Percentiles rank a stretch among this genome's conserved stretches.
phyloP scores from a whole-genome alignment of 2,888 invertebrate species.

The Eustalomyia histrio region DNA sequence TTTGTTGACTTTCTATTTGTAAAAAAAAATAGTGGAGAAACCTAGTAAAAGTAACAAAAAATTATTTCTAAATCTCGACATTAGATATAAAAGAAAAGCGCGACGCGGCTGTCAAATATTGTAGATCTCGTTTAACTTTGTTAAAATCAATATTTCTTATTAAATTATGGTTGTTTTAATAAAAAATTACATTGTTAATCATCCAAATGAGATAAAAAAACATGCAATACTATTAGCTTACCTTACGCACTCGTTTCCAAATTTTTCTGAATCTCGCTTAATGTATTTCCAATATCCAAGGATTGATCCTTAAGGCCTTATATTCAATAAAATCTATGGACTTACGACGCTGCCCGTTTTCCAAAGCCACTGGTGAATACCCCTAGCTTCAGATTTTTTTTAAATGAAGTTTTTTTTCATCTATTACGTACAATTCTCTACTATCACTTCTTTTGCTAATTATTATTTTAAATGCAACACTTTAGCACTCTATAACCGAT shows the following conservation, averaged over 20 bases:
- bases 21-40: too few species aligned
- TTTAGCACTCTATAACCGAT: neutral
- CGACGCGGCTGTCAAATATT: neutral
- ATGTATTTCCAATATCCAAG: neutral
- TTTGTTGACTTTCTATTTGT: too few species aligned
- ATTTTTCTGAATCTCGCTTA: neutral
- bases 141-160: neutral
- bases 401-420: constrained; percentile 9
- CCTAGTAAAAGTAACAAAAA: too few species aligned
- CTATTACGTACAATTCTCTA: neutral
- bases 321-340: constrained; percentile 5
- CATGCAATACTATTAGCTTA: neutral
- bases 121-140: constrained; percentile 4
- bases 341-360: constrained; percentile 22
- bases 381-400: constrained; percentile 7
- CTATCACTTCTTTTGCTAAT: neutral
- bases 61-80: too few species aligned
- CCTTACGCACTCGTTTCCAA: neutral
- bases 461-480: neutral
- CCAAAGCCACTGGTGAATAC: neutral
- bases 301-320: neutral
- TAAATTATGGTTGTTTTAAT: neutral
- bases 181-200: neutral
- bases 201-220: neutral
- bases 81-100: too few species aligned